Evolutionary conservation across 1,140 invertebrate genomes (phyloP).

Genomic region (Rhyzopertha dominica): DNA sequence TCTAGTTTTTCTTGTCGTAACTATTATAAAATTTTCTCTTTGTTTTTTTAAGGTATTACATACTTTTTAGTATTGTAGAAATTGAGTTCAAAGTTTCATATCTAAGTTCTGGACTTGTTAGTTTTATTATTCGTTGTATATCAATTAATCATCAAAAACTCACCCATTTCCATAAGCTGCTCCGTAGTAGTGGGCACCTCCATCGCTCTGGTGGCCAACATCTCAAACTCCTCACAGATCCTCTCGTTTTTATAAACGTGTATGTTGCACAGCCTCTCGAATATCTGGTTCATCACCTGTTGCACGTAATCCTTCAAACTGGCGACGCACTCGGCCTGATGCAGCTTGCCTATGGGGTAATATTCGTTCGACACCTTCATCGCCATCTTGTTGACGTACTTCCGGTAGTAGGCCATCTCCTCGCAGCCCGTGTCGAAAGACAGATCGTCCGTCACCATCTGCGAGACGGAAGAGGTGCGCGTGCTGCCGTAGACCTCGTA

Average conservation of each 20-base stretch:
- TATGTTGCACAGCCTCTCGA: slow-evolving; percentile 44
- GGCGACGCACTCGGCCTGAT: slow-evolving; percentile 48
- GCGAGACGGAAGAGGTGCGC: slow-evolving; percentile 41
- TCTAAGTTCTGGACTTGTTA: too few species aligned
- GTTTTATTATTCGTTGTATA: too few species aligned
- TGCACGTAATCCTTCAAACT: slow-evolving; percentile 47
- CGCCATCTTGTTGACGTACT: slow-evolving; percentile 54
- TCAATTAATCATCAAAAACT: too few species aligned
- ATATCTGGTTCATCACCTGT: slow-evolving; percentile 48
- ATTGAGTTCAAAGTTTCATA: too few species aligned
- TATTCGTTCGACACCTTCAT: slow-evolving; percentile 58
- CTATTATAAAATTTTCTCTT: too few species aligned
- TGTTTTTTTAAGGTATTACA: too few species aligned
- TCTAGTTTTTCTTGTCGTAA: too few species aligned
- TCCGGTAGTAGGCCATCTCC: slow-evolving; percentile 57
- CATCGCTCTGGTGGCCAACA: slow-evolving; percentile 53
- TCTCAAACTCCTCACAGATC: slow-evolving; percentile 61
- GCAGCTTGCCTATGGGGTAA: slow-evolving; percentile 52
- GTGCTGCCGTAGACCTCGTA: slow-evolving; percentile 29
- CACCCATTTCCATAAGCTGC: slow-evolving; percentile 63
- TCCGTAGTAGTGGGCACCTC: slow-evolving; percentile 63
- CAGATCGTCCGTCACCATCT: slow-evolving; percentile 41
- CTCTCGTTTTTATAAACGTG: slow-evolving; percentile 50
- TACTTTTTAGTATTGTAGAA: too few species aligned
- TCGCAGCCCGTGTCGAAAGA: slow-evolving; percentile 53